Percentiles rank a stretch among this genome's conserved stretches.
Conservation (phyloP, 1,140 invertebrate species). For the Tetramorium parvispinum region DNA sequence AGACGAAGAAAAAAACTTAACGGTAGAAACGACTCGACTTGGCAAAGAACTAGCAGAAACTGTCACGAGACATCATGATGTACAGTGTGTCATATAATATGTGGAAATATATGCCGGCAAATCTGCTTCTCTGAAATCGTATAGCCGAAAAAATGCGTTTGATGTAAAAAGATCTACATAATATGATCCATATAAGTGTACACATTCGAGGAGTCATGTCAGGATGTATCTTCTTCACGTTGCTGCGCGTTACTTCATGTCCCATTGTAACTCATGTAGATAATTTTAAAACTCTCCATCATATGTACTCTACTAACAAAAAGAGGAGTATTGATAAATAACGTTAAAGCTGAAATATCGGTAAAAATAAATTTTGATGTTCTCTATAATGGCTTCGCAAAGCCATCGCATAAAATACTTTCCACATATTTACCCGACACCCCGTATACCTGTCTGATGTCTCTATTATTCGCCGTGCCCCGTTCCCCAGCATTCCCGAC, state of each 20-base stretch:
- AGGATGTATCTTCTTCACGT: neutral
- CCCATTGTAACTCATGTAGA: neutral
- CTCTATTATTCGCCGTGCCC: neutral
- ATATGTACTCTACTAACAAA: neutral
- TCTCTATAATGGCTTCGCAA: neutral
- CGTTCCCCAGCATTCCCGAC: slow-evolving; percentile 28
- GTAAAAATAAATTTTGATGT: neutral
- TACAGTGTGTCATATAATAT: slow-evolving; percentile 9
- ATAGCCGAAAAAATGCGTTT: neutral
- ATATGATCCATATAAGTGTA: neutral
- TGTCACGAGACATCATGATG: neutral
- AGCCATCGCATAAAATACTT: neutral
- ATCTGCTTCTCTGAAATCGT: neutral
- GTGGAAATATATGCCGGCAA: neutral
- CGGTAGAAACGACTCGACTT: slow-evolving; percentile 57
- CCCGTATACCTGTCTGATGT: neutral
- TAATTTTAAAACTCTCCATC: neutral
- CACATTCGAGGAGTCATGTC: neutral
- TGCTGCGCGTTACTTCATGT: neutral
- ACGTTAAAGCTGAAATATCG: neutral
- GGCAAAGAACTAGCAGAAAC: slow-evolving; percentile 22
- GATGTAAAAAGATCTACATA: neutral
- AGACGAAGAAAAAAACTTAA: slow-evolving; percentile 40
- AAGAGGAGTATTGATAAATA: neutral
- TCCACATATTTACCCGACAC: slow-evolving; percentile 5